Evolutionary conservation across 2,888 invertebrate species (phyloP).

Genomic region (Netelia fuscicornis): DNA sequence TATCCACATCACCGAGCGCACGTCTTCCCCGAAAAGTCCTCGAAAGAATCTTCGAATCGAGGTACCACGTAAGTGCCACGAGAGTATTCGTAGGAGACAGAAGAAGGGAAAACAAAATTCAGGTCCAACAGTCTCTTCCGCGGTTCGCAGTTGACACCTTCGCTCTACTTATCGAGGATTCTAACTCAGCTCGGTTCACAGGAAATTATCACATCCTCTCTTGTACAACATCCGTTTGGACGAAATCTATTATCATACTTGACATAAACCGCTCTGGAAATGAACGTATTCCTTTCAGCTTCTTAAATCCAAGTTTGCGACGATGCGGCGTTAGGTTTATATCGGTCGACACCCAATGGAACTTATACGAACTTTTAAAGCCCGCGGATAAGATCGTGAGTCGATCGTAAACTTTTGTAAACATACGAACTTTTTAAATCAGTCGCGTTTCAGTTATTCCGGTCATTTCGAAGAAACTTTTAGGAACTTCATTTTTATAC

Average conservation of each 20-base stretch:
- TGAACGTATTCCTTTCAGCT: neutral
- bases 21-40: neutral
- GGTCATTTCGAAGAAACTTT: neutral
- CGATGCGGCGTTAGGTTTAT: no score
- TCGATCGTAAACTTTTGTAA: neutral
- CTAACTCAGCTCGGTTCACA: neutral
- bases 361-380: neutral
- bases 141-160: neutral
- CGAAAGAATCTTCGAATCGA: neutral
- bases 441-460: neutral
- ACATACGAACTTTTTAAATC: neutral
- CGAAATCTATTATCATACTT: neutral
- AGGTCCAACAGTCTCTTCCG: neutral
- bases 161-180: slow-evolving; percentile 5
- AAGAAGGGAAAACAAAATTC: slow-evolving; percentile 13
- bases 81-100: slow-evolving; percentile 2
- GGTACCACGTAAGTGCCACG: slow-evolving; percentile 4
- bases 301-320: neutral
- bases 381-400: neutral
- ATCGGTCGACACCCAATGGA: neutral
- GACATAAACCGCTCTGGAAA: neutral
- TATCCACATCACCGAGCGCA: neutral
- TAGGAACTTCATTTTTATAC: neutral
- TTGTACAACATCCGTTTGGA: neutral
- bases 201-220: slow-evolving; percentile 22